Conservation (phyloP, 2,888 invertebrate species). For the Apotomis betuletana region DNA sequence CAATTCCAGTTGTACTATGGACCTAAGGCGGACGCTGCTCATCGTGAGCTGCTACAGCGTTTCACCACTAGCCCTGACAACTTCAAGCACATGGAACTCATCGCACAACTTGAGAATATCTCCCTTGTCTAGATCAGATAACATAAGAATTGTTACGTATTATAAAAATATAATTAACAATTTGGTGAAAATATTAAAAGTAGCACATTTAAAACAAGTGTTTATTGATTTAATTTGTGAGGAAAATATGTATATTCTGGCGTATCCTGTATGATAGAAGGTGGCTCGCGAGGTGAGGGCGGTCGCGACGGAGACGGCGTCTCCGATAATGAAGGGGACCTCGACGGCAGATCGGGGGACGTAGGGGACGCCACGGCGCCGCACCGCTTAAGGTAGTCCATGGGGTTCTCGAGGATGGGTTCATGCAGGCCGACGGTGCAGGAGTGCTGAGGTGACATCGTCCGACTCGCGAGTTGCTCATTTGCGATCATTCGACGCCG, state of each 20-base stretch:
- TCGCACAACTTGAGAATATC: slow-evolving; percentile 89
- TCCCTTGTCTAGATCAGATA: slow-evolving; percentile 56
- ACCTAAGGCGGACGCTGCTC: slow-evolving; percentile 85
- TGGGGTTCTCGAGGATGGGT: slow-evolving; percentile 55
- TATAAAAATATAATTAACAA: background rate
- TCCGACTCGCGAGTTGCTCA: background rate
- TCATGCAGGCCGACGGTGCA: slow-evolving; percentile 29
- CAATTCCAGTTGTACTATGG: slow-evolving; percentile 93
- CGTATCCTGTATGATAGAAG: slow-evolving; percentile 53
- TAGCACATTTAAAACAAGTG: slow-evolving; percentile 43
- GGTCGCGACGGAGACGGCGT: slow-evolving; percentile 21
- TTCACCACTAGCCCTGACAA: slow-evolving; percentile 88
- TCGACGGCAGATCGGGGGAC: slow-evolving; percentile 9
- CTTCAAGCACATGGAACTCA: slow-evolving; percentile 92
- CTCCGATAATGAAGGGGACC: slow-evolving; percentile 1
- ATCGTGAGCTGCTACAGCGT: slow-evolving; percentile 85
- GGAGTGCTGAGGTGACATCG: background rate
- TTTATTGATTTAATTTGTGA: slow-evolving; percentile 63
- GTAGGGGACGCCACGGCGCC: slow-evolving; percentile 42
- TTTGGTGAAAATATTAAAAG: slow-evolving; percentile 2
- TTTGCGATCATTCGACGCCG: slow-evolving; percentile 14
- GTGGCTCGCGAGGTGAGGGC: slow-evolving; percentile 15
- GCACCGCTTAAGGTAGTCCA: slow-evolving; percentile 54
- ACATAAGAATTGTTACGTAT: too few species aligned
- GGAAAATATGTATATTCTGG: slow-evolving; percentile 71